A percentile compares a stretch with the other conserved stretches of the same genome.
Evolutionary conservation across 2,888 invertebrate genomes (phyloP).

Genomic region (Cecidostiba fungosa): DNA sequence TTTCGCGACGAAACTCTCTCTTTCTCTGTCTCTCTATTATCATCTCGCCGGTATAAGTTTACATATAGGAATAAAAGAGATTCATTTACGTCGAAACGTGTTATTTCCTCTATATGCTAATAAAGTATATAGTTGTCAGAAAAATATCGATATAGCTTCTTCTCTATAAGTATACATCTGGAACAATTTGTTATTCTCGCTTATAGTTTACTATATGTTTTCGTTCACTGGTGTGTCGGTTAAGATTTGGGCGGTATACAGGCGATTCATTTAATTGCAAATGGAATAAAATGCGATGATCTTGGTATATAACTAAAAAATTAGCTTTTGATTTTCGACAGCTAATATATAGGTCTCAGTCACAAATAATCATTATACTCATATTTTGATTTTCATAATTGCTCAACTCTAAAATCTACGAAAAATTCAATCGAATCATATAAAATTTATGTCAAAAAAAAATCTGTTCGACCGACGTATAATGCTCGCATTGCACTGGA

Average conservation of each 20-base stretch:
- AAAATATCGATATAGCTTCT: slow-evolving; percentile 41
- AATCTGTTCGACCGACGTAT: neutral
- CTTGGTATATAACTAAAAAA: neutral
- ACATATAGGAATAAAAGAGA: slow-evolving; percentile 25
- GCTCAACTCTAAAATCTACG: neutral
- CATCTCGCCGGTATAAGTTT: slow-evolving; percentile 6
- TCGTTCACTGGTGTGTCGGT: neutral
- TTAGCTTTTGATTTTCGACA: neutral
- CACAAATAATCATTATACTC: neutral
- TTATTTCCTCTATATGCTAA: slow-evolving; percentile 10
- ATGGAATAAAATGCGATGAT: neutral
- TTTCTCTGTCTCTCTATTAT: neutral
- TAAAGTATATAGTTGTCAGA: neutral
- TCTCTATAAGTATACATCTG: neutral
- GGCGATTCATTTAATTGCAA: neutral
- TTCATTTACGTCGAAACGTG: slow-evolving; percentile 18
- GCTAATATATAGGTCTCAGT: neutral
- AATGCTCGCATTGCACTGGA: neutral
- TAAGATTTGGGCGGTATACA: slow-evolving; percentile 19
- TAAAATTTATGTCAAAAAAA: neutral
- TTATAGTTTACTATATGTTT: neutral
- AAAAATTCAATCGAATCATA: neutral
- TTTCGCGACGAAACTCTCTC: slow-evolving; percentile 27
- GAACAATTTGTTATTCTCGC: neutral
- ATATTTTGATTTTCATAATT: neutral